Conservation (phyloP, 2,888 invertebrate genomes). For the Patella caerulea region DNA sequence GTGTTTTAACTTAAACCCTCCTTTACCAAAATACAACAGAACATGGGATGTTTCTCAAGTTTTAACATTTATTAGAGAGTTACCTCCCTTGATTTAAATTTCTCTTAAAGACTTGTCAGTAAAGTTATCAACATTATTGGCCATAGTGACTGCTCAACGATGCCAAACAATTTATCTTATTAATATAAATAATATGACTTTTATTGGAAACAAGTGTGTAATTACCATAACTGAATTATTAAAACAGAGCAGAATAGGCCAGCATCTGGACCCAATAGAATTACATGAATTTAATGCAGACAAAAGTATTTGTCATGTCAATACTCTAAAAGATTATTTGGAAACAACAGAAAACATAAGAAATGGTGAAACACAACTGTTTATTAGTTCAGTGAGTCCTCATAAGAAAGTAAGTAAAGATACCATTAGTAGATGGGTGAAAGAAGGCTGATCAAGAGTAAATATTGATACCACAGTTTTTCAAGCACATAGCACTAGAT, state of each 20-base stretch:
- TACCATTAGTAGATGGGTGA: slow-evolving; percentile 18
- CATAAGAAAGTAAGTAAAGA: neutral
- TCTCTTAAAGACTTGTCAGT: neutral
- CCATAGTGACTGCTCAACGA: neutral
- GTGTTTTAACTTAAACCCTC: neutral
- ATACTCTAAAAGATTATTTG: neutral
- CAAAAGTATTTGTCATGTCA: neutral
- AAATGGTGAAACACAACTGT: neutral
- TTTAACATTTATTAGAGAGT: neutral
- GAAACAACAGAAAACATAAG: neutral
- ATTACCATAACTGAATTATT: neutral
- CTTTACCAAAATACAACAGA: neutral
- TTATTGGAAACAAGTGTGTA: neutral
- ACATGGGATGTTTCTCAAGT: neutral
- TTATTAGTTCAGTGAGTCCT: slow-evolving; percentile 14
- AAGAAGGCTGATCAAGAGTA: neutral
- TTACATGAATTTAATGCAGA: no score
- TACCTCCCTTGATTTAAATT: no score
- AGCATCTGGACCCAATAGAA: neutral
- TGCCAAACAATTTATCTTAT: neutral
- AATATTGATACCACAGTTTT: slow-evolving; percentile 17
- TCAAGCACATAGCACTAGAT: slow-evolving; percentile 9
- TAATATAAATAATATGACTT: neutral
- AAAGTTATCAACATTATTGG: neutral
- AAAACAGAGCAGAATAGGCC: neutral